A percentile compares a stretch with the other conserved stretches of the same genome.
Evolutionary conservation across 2,797 vertebrate genomes (phyloP).

Genomic region (Cyclura pinguis): DNA sequence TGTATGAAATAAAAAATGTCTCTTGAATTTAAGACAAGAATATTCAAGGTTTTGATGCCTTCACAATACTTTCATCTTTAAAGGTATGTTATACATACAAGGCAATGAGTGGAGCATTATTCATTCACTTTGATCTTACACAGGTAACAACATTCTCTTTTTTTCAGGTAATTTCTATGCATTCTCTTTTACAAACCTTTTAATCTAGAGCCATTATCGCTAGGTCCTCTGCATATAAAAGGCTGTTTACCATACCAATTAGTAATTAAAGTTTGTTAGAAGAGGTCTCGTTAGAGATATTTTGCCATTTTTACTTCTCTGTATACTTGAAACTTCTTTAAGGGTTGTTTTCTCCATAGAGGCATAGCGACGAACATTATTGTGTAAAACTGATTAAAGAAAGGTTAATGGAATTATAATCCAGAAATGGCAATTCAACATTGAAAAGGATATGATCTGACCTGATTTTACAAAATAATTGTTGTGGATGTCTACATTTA

Average conservation of each 20-base stretch:
- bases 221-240: constrained; percentile 35
- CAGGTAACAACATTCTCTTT: constrained; percentile 13
- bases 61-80: background rate
- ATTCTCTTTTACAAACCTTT: constrained; percentile 28
- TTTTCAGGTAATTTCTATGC: constrained; percentile 26
- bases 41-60: background rate
- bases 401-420: constrained; percentile 38
- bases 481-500: background rate
- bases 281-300: constrained; percentile 22
- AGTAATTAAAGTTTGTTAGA: constrained; percentile 40
- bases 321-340: constrained; percentile 13
- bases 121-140: constrained; percentile 36
- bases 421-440: constrained; percentile 21
- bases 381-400: constrained; percentile 34
- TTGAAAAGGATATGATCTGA: constrained; percentile 4
- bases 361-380: constrained; percentile 9
- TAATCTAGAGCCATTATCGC: constrained; percentile 36
- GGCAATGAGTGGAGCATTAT: background rate
- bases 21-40: background rate
- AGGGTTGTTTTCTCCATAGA: constrained; percentile 8
- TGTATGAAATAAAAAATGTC: background rate
- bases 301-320: constrained; percentile 21
- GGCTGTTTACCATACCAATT: constrained; percentile 28
- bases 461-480: constrained; percentile 7
- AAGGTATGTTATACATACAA: background rate